Evolutionary conservation across 2,888 invertebrate species (phyloP), one percentile per base, ranked within the genome.

Genomic region (Frankliniella fusca): DNA sequence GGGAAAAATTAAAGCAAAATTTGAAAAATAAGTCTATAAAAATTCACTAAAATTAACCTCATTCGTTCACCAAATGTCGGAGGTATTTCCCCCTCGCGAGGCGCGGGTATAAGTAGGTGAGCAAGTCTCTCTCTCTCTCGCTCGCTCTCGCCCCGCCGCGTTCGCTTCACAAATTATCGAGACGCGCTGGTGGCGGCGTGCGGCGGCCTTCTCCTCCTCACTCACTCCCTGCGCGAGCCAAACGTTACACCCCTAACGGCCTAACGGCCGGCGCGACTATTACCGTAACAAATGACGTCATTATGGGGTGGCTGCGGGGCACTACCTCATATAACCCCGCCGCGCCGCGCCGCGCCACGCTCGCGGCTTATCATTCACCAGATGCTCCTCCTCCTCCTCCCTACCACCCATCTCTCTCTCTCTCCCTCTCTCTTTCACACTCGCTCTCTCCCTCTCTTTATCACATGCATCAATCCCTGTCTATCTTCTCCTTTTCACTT

Each of bases 261-360:
- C 23, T 76, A 76, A 76, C 70, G 70, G 70, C 70, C 70, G 12
- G 27, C 70, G 70, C 27, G 70, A 76, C 70, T 23, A 27, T 76
- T 76, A 76, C 70, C 70, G 70, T 23, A 27, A 76, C 70, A 76
- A 27, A 76, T 76, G 70, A 23, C 70, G 70, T 76, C 70, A 76
- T 76, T 76, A 76, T 27, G 23, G 70, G 23, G 54, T 54, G 54
- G 54, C 54, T 27, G 70, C 27, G n/a, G 70, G 70, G 70, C 70
- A 61, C 70, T 76, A 23, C 70, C 11, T 76, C 70, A 27, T 76
- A 7, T 38, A 54, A 54, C 54, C 54, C 54, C 54, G 54, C 54
- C 38, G 38, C 38, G 61, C 61, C 61, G 61, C 61, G 18, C n/a
- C 18, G 7, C 61, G n/a, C 38, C 38, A 38, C 38, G 38, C 38